These are phyloP conservation scores for Xenus cinereus DNA, from an alignment of 2,113 vertebrate species.

Conservation along the genomic window DNA sequence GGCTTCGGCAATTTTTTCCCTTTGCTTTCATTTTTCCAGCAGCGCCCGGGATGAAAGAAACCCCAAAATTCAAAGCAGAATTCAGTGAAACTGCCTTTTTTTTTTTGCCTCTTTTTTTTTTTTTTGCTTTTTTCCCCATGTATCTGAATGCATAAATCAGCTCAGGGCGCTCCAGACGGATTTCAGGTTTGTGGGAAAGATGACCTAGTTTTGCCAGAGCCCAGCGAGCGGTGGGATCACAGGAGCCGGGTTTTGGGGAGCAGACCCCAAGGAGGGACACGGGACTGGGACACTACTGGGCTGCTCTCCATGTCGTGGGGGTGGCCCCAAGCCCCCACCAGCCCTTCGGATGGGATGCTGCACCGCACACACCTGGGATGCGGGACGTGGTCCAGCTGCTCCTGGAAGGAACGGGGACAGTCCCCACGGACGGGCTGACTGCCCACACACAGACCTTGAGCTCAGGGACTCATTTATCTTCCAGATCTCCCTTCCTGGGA, in stretches of 20 bases:
- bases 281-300: background rate
- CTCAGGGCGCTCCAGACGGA: background rate
- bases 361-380: rapidly evolving
- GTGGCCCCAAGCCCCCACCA: background rate
- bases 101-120: too few relatives aligned
- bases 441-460: background rate
- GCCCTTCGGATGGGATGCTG: background rate
- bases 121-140: background rate
- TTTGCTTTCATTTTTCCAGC: background rate
- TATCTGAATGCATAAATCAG: background rate
- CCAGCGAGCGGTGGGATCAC: rapidly evolving
- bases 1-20: background rate
- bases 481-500: background rate
- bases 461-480: rapidly evolving
- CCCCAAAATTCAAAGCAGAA: conserved; percentile 2
- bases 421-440: rapidly evolving
- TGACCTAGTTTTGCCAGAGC: background rate
- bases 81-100: background rate
- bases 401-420: background rate
- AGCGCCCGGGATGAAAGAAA: background rate
- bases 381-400: background rate
- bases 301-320: background rate
- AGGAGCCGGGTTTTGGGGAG: background rate
- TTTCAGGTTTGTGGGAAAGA: background rate
- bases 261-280: rapidly evolving